These are phyloP conservation scores for Deroptyus accipitrinus DNA, from an alignment of 2,113 vertebrate genomes.

Conservation along the genomic window DNA sequence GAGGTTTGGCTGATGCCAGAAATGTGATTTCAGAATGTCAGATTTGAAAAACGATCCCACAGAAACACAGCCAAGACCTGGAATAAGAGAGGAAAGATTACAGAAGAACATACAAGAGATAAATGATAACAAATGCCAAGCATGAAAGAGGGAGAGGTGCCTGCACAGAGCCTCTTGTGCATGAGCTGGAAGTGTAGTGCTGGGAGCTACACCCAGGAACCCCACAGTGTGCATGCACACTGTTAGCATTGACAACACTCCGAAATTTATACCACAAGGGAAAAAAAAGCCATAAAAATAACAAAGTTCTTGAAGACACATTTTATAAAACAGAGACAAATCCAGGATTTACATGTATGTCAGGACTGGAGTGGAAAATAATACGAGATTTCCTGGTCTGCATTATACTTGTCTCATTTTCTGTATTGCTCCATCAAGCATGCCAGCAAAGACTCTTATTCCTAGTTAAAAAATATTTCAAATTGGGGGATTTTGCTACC, in stretches of 20 bases:
- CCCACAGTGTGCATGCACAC: fast-evolving
- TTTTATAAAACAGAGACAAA: neutral
- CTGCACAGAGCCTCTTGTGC: neutral
- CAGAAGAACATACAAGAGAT: neutral
- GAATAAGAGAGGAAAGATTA: neutral
- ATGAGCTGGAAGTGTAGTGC: neutral
- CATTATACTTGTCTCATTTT: neutral
- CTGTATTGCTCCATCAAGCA: neutral
- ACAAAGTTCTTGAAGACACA: neutral
- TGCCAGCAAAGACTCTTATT: neutral
- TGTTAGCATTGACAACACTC: neutral
- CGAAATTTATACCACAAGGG: neutral
- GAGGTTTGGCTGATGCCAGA: neutral
- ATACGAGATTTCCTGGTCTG: neutral
- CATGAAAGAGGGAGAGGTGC: neutral
- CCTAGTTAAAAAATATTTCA: neutral
- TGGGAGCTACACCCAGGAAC: neutral
- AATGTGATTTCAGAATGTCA: neutral
- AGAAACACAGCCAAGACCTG: neutral
- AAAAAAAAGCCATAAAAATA: neutral
- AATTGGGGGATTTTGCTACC: neutral
- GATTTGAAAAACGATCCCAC: neutral
- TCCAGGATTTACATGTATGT: neutral
- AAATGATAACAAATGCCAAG: neutral
- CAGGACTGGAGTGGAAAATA: neutral